These are phyloP conservation scores for Drosophila siamana DNA, from an alignment of 2,888 invertebrate species.

Conservation along the genomic window DNA sequence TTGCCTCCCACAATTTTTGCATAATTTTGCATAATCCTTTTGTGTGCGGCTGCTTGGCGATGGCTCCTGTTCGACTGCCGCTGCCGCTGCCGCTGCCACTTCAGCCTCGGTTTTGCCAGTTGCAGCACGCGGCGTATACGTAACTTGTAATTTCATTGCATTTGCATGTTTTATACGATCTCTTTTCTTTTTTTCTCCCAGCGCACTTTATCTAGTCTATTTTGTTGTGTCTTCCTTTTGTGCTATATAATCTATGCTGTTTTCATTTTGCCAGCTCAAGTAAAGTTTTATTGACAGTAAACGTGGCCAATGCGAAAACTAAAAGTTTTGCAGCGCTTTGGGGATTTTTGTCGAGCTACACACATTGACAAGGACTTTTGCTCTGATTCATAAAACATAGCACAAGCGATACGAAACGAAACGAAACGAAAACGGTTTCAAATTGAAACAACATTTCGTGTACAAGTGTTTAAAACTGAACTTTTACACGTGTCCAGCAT, in stretches of 20 bases:
- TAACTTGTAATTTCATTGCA: slow-evolving; percentile 78
- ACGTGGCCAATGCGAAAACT: slow-evolving; percentile 73
- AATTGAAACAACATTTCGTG: slow-evolving; percentile 68
- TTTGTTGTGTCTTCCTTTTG: slow-evolving; percentile 3
- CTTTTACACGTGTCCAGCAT: slow-evolving; percentile 76
- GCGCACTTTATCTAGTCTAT: slow-evolving; percentile 5
- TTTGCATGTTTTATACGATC: slow-evolving; percentile 71
- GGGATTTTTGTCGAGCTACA: slow-evolving; percentile 48
- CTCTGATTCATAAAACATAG: slow-evolving; percentile 60
- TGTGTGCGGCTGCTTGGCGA: slow-evolving; percentile 31
- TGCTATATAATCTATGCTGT: slow-evolving; percentile 58
- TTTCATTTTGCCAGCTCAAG: slow-evolving; percentile 65
- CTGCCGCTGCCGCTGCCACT: slow-evolving; percentile 20
- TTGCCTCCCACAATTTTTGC: slow-evolving; percentile 58
- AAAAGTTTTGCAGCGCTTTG: slow-evolving; percentile 65
- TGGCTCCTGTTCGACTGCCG: slow-evolving; percentile 15
- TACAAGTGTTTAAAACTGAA: slow-evolving; percentile 75
- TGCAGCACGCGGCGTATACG: slow-evolving; percentile 73
- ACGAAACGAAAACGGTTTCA: slow-evolving; percentile 41
- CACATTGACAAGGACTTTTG: slow-evolving; percentile 37
- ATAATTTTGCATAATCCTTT: slow-evolving; percentile 80
- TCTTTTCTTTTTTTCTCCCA: neutral
- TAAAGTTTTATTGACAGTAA: slow-evolving; percentile 79
- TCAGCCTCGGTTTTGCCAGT: neutral
- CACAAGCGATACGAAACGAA: slow-evolving; percentile 2